A percentile compares a stretch with the other conserved stretches of the same genome.
Conservation (phyloP, 1,140 invertebrate genomes). For the Mylabris phalerata region DNA sequence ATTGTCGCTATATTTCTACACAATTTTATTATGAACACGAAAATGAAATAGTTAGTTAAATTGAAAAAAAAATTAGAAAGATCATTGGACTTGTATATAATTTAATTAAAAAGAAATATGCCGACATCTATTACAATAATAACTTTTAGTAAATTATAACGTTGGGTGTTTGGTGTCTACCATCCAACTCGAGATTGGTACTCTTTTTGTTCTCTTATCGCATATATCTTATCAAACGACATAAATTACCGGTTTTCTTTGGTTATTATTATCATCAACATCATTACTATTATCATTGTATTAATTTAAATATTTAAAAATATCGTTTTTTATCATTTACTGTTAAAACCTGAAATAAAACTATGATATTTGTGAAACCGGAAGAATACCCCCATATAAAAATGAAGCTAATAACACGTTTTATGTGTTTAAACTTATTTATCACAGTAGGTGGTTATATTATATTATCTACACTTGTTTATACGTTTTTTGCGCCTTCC, state of each 20-base stretch:
- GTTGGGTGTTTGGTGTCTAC: slow-evolving; percentile 5
- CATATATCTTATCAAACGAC: slow-evolving; percentile 9
- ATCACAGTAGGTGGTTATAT: slow-evolving; percentile 14
- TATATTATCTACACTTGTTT: slow-evolving; percentile 15
- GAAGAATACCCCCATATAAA: slow-evolving; percentile 12
- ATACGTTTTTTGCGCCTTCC: slow-evolving; percentile 2
- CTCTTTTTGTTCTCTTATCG: slow-evolving; percentile 3
- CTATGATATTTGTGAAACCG: background rate
- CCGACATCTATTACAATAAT: slow-evolving; percentile 27
- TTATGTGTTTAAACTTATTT: slow-evolving; percentile 17
- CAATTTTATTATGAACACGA: slow-evolving; percentile 15
- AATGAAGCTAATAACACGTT: slow-evolving; percentile 11
- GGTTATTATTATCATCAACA: too few relatives aligned
- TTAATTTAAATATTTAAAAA: too few relatives aligned
- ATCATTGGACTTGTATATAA: slow-evolving; percentile 18
- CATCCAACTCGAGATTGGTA: slow-evolving; percentile 2
- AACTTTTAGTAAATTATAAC: slow-evolving; percentile 21
- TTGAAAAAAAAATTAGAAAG: background rate
- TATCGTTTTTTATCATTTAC: too few relatives aligned
- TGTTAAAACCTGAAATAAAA: too few relatives aligned
- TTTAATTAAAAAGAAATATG: slow-evolving; percentile 28
- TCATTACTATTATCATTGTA: too few relatives aligned
- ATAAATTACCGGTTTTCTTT: slow-evolving; percentile 13
- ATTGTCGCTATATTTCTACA: slow-evolving; percentile 15
- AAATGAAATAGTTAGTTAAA: too few relatives aligned